Percentiles rank a stretch among this genome's conserved stretches.
Evolutionary conservation across 2,797 vertebrate species (phyloP).

Genomic region (Tangara arthus): DNA sequence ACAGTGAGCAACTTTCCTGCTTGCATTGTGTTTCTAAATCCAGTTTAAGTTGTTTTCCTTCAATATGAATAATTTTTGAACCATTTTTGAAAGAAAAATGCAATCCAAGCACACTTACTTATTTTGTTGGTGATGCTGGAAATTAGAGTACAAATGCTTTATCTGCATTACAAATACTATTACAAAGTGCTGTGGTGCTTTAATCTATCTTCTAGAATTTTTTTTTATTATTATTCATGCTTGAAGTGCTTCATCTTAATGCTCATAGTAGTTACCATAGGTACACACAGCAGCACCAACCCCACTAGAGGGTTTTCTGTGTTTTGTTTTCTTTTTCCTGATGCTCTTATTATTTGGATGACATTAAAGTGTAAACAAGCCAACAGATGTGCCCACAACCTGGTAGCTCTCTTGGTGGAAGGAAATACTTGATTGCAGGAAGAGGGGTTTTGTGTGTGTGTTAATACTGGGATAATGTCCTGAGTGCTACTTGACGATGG

Average conservation of each 20-base stretch:
- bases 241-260: slow-evolving; percentile 63
- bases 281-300: slow-evolving; percentile 12
- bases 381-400: slow-evolving; percentile 60
- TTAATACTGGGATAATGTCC: background rate
- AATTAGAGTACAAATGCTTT: slow-evolving; percentile 66
- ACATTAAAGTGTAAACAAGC: slow-evolving; percentile 59
- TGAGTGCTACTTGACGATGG: background rate
- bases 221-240: slow-evolving; percentile 58
- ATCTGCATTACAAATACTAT: slow-evolving; percentile 68
- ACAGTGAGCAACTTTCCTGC: slow-evolving; percentile 26
- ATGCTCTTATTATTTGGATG: slow-evolving; percentile 50
- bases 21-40: slow-evolving; percentile 50
- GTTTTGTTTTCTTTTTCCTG: slow-evolving; percentile 54
- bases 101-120: slow-evolving; percentile 56
- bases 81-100: slow-evolving; percentile 62
- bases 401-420: slow-evolving; percentile 29
- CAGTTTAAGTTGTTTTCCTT: slow-evolving; percentile 67
- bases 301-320: slow-evolving; percentile 16
- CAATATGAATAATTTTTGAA: slow-evolving; percentile 58
- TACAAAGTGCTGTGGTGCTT: slow-evolving; percentile 57
- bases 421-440: slow-evolving; percentile 16
- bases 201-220: slow-evolving; percentile 62
- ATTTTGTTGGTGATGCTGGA: slow-evolving; percentile 60
- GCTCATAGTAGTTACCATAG: slow-evolving; percentile 35
- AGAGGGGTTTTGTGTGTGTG: background rate